phyloP scores from a whole-genome alignment of 2,888 invertebrate genomes.

The Leucania comma region DNA sequence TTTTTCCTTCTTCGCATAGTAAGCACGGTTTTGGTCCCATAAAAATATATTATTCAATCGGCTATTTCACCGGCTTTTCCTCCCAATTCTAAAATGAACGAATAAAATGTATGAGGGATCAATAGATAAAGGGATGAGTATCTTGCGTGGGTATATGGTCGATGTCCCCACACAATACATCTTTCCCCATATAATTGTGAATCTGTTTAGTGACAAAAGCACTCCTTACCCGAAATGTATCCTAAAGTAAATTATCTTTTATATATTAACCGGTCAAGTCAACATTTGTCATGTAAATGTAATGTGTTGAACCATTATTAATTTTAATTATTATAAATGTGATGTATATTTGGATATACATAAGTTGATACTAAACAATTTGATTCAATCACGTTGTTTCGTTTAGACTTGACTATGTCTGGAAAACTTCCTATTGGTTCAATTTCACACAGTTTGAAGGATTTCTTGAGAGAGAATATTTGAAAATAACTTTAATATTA shows the following conservation, averaged over 20 bases:
- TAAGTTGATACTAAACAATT: no score
- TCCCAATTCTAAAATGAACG: slow-evolving; percentile 83
- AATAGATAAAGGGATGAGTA: slow-evolving; percentile 75
- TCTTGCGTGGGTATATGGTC: slow-evolving; percentile 59
- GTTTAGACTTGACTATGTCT: background rate
- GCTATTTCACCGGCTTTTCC: slow-evolving; percentile 84
- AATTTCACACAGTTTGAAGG: background rate
- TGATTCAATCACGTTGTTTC: no score
- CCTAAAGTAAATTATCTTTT: background rate
- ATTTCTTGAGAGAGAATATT: background rate
- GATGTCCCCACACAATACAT: slow-evolving; percentile 38
- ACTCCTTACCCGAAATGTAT: background rate
- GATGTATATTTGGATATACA: background rate
- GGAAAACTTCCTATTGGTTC: background rate
- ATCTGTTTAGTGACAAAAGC: background rate
- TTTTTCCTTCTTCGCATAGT: slow-evolving; percentile 88
- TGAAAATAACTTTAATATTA: background rate
- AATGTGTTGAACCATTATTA: background rate
- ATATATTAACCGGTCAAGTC: no score
- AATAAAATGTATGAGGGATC: slow-evolving; percentile 83
- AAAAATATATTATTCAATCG: slow-evolving; percentile 90
- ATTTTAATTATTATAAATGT: background rate
- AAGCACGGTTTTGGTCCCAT: slow-evolving; percentile 85
- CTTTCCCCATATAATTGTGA: slow-evolving; percentile 30
- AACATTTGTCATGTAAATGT: no score